Percentiles rank a stretch among this genome's conserved stretches.
These are phyloP conservation scores for Mus spicilegus DNA, from an alignment of 2,113 vertebrate species.

Conservation along the genomic window DNA sequence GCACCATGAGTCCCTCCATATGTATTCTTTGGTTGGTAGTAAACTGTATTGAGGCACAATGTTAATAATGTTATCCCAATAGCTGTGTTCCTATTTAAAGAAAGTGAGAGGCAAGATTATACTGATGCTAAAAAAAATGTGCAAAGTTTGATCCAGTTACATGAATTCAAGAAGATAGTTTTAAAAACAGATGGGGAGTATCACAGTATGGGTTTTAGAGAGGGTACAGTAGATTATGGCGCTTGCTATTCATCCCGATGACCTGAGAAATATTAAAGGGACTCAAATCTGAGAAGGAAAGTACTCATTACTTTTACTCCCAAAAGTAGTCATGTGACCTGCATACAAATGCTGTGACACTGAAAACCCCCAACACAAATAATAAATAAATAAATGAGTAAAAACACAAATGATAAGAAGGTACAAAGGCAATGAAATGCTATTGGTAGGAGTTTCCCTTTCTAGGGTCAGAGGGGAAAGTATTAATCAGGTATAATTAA, in stretches of 20 bases:
- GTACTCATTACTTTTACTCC: background rate
- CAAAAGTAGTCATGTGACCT: background rate
- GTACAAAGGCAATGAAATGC: fast-evolving
- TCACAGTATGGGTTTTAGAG: background rate
- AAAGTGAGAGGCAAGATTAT: background rate
- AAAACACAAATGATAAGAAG: background rate
- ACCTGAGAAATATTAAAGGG: background rate
- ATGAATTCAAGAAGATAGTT: background rate
- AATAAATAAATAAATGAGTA: background rate
- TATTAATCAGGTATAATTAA: background rate
- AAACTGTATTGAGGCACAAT: background rate
- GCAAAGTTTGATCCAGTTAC: background rate
- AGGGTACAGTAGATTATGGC: background rate
- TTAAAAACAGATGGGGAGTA: background rate
- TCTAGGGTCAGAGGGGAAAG: background rate
- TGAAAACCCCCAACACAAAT: too few species aligned
- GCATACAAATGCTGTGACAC: background rate
- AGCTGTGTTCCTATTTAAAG: background rate
- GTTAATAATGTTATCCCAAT: background rate
- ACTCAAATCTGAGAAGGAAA: background rate
- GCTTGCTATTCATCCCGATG: background rate
- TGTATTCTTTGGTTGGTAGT: too few species aligned
- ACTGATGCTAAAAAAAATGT: background rate
- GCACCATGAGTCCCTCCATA: too few species aligned
- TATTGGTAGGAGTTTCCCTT: background rate